Base-by-base conservation (phyloP, 2,888 invertebrate species). In the Julus scandinavius region DNA sequence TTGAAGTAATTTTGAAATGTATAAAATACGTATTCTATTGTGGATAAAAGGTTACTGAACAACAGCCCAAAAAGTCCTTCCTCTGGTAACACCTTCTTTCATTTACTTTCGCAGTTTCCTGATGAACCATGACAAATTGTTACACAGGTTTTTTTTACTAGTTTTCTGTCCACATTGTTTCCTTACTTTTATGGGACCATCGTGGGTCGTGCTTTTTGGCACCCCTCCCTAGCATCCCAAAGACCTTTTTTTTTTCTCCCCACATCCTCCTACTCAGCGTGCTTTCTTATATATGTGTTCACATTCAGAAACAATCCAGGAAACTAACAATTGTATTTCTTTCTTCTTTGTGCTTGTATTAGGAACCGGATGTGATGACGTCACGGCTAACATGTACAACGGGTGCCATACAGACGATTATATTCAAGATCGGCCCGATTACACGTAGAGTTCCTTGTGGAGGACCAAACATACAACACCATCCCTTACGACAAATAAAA, bases 331-430 rank as follows among this genome's bases (percentile, higher is more conserved):
- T 72, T 7, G 29, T 9, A 72, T 72, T 72, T 72, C 72, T 85
- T 85, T 85, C 45, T 85, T n/a, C 72, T 87, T 63, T 58, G 29
- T 87, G 80, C 29, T 50, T 58, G 40, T n/a, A 87, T 40, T 84
- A 88, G 88, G 88, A 84, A 40, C 88, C 72, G 88, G 88, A 80
- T 88, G 88, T 49, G 88, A 88, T 84, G 88, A 88, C 84, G 88
- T 88, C 29, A 88, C 88, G 20, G 88, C 88, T 80, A 88, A 84
- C 84, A 88, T 88, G 88, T 88, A 88, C 49, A 88, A 88, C 88
- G 88, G 88, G 88, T 88, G 88, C 50, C 88, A 88, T 54, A 72
- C 88, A 83, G 88, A 88, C 45, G 88, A 88, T 49, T 88, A 88
- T 83, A 88, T 88, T 41, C 88, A 83, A 50, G 88, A 88, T 84